Conservation (phyloP, 2,113 vertebrate species). For the Sturnira hondurensis region DNA sequence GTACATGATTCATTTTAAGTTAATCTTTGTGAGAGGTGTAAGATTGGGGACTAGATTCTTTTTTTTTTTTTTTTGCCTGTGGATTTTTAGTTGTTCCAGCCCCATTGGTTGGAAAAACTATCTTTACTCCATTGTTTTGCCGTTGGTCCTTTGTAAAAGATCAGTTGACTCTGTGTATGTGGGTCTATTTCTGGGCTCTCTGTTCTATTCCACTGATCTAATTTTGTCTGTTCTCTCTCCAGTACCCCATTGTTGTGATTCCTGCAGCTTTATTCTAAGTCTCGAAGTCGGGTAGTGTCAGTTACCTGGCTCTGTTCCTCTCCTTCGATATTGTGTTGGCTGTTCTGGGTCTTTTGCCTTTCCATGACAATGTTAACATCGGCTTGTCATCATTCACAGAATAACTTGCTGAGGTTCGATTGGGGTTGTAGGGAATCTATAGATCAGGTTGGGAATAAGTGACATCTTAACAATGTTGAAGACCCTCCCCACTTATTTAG, state of each 20-base stretch:
- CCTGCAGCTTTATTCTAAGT: not conserved
- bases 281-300: not conserved
- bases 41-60: not conserved
- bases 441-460: not conserved
- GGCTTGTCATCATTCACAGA: constrained; percentile 13
- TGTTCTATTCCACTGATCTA: not conserved
- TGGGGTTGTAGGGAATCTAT: not conserved
- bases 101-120: not conserved
- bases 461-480: not conserved
- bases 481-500: not conserved
- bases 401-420: not conserved
- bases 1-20: not conserved
- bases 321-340: not conserved
- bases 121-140: not conserved
- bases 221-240: not conserved
- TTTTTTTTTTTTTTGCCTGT: not conserved
- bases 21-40: not conserved
- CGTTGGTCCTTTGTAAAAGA: constrained; percentile 1
- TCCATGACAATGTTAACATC: constrained; percentile 15
- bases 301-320: constrained; percentile 7
- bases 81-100: not conserved
- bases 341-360: not conserved
- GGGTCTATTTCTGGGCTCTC: not conserved
- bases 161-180: not conserved
- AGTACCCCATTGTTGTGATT: not conserved